A percentile compares a stretch with the other conserved stretches of the same genome.
phyloP scores from a whole-genome alignment of 2,113 vertebrate species.

The Microcebus jonahi region DNA sequence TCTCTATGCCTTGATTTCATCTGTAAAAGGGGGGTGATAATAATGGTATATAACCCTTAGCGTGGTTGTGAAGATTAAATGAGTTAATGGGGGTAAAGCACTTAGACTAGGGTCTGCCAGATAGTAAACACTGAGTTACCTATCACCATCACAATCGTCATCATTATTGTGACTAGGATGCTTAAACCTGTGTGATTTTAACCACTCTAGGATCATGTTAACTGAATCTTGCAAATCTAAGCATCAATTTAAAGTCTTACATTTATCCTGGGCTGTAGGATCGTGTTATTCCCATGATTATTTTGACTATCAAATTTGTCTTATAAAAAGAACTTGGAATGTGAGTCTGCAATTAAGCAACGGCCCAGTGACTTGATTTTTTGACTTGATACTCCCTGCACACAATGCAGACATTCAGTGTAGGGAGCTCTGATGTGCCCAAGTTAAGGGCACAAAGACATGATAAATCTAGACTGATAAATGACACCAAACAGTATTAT shows the following conservation, averaged over 20 bases:
- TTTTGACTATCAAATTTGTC: background rate
- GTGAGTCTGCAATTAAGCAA: background rate
- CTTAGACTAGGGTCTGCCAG: background rate
- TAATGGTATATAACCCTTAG: too few species aligned
- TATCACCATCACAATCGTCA: fast-evolving
- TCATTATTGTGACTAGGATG: background rate
- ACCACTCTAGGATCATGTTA: background rate
- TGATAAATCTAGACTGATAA: background rate
- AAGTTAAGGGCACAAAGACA: background rate
- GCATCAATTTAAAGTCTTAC: background rate
- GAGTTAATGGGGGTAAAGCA: background rate
- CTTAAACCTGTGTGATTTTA: background rate
- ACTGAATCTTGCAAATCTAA: background rate
- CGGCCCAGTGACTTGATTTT: background rate
- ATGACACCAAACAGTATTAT: background rate
- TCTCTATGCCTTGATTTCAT: background rate
- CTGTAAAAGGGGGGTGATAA: background rate
- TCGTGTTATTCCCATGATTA: background rate
- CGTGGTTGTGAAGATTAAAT: background rate
- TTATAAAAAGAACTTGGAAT: background rate
- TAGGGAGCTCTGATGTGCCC: background rate
- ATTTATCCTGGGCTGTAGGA: background rate
- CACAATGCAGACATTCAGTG: background rate
- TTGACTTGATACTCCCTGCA: background rate
- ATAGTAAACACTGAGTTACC: background rate